Conservation (phyloP, 1,140 invertebrate genomes). For the Apis cerana region DNA sequence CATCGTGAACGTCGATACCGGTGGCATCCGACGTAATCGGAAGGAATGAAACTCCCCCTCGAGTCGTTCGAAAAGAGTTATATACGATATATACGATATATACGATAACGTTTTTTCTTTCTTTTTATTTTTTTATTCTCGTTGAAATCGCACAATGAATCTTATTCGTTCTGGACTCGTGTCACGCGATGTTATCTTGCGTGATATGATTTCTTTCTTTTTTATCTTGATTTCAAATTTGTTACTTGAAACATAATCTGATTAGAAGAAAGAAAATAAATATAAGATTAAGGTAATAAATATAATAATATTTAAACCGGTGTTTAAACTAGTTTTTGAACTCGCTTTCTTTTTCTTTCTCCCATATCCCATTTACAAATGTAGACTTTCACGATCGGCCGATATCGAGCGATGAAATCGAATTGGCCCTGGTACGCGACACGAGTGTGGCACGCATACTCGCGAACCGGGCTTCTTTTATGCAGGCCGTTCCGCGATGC, state of each 20-base stretch:
- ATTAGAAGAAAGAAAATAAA: no score
- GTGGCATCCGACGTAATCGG: conserved; percentile 53
- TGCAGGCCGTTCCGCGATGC: conserved; percentile 32
- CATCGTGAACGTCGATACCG: conserved; percentile 56
- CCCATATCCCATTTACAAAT: background rate
- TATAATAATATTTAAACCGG: no score
- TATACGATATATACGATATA: no score
- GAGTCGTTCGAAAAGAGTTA: conserved; percentile 43
- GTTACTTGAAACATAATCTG: no score
- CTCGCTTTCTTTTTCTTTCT: background rate
- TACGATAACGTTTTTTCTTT: conserved; percentile 34
- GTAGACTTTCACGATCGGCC: background rate
- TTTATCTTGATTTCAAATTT: no score
- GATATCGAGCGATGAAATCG: conserved; percentile 9
- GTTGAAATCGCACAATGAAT: conserved; percentile 4
- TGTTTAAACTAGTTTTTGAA: background rate
- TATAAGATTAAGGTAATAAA: no score
- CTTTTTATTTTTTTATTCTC: conserved; percentile 28
- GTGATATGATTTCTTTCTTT: no score
- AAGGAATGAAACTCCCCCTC: conserved; percentile 22
- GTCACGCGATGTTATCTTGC: no score
- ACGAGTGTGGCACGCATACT: conserved; percentile 1
- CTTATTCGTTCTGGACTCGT: background rate
- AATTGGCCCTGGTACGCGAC: background rate
- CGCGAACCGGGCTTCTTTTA: conserved; percentile 20